Conservation (phyloP, 2,113 vertebrate genomes). For the Apeltes quadracus region DNA sequence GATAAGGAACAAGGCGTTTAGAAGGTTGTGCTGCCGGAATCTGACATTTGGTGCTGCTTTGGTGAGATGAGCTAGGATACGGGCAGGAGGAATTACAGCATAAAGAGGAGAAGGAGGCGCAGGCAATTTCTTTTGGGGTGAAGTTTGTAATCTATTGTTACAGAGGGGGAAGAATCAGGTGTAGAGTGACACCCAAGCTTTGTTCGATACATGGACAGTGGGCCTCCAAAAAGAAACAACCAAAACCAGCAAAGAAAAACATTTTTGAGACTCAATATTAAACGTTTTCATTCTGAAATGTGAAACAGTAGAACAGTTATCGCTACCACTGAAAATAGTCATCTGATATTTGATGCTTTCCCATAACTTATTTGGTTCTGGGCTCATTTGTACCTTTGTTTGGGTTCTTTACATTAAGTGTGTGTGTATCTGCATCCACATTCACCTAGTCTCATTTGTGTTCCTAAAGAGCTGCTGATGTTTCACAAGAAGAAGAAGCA, state of each 20-base stretch:
- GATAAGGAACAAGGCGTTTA: background rate
- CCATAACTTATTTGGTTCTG: background rate
- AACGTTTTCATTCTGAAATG: background rate
- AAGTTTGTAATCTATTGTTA: background rate
- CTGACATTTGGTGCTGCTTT: background rate
- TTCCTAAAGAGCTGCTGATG: constrained; percentile 51
- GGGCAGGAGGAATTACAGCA: background rate
- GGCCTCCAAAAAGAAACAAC: background rate
- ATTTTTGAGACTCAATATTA: background rate
- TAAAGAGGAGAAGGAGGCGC: background rate
- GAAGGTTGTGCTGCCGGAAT: background rate
- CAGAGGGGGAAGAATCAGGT: background rate
- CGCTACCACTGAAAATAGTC: background rate
- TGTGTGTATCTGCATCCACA: background rate
- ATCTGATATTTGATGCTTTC: background rate
- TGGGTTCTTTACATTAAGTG: background rate
- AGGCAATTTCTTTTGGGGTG: background rate
- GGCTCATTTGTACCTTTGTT: background rate
- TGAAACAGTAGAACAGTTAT: background rate
- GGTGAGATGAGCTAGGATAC: background rate
- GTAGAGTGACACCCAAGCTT: background rate
- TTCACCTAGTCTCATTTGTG: constrained; percentile 23
- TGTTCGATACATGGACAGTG: background rate
- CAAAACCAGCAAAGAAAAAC: background rate
- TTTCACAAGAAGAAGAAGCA: constrained; percentile 53